Evolutionary conservation across 2,113 vertebrate species (phyloP).

Genomic region (Cheilinus undulatus): DNA sequence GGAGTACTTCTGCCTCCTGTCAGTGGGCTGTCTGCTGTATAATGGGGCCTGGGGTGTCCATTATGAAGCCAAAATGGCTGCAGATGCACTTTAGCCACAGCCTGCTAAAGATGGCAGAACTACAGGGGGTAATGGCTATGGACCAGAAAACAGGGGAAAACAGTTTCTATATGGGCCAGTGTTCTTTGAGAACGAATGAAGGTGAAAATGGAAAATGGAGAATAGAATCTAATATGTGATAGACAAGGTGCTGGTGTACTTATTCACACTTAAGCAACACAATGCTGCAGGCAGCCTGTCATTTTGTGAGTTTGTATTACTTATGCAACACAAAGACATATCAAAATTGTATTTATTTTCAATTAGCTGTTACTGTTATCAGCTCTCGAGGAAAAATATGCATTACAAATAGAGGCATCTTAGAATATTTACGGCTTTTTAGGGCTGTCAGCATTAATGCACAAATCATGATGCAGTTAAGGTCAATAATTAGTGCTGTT

Average conservation of each 20-base stretch:
- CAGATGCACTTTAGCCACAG: slow-evolving; percentile 47
- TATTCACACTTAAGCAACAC: neutral
- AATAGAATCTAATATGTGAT: neutral
- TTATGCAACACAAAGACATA: too few relatives aligned
- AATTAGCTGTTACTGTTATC: too few relatives aligned
- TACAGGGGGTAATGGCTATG: neutral
- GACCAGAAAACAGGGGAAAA: neutral
- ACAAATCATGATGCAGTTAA: too few relatives aligned
- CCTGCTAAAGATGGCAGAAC: slow-evolving; percentile 26
- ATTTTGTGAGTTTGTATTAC: too few relatives aligned
- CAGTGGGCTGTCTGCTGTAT: slow-evolving; percentile 59
- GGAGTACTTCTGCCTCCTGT: slow-evolving; percentile 55
- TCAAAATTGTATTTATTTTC: too few relatives aligned
- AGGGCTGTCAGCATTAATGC: too few relatives aligned
- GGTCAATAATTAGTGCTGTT: too few relatives aligned
- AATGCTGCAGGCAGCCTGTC: neutral
- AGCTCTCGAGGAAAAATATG: too few relatives aligned
- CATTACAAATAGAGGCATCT: too few relatives aligned
- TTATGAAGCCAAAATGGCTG: slow-evolving; percentile 65
- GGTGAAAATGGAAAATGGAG: neutral
- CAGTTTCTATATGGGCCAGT: neutral
- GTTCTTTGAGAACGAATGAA: slow-evolving; percentile 3
- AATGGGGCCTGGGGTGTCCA: slow-evolving; percentile 65
- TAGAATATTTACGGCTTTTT: too few relatives aligned
- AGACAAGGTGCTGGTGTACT: neutral